Base-by-base conservation (phyloP, 2,113 vertebrate genomes). In the Glaucidium brasilianum region DNA sequence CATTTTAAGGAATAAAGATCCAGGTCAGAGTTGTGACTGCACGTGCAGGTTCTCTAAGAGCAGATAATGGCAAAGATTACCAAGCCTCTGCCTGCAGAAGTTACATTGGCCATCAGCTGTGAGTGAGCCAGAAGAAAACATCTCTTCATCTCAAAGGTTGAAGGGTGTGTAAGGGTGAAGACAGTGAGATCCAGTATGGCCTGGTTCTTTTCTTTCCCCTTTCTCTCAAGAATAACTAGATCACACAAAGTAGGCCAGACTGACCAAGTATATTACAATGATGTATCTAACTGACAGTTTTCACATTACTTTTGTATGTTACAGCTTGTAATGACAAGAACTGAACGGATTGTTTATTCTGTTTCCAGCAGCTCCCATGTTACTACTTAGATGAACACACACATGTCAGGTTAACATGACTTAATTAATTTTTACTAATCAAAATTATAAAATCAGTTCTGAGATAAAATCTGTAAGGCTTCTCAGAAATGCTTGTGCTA, bases 1-100 rank as follows among this genome's bases (percentile, higher is more conserved):
- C 2, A 1, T 22, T 76, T 72, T 41, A 34, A 75, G 60, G 21
- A 47, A 17, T 18, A 56, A 66, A 49, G 30, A 27, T 60, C 30
- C 23, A 21, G 11, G 16, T 58, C 47, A 37, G n/a, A 50, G 34
- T 12, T 12, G 7, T 75, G n/a, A 43, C 23, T 34, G 29, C 16
- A 55, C 0, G 0, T n/a, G 23, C 17, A 55, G 11, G 5, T 60
- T 87, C 43, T 84, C 39, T 60, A 37, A 55, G 52, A 41, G 47
- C 56, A 68, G 37, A 12, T 17, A 9, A 56, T 21, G 32, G 26
- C 37, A 83, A 20, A 77, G 27, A 34, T 68, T 66, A 43, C 17
- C n/a, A 55, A 50, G 15, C 19, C 12, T 78, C 45, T 62, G 1
- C 18, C 9, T 73, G 27, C 18, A 81, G 41, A 84, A 74, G 5